A percentile compares a stretch with the other conserved stretches of the same genome.
Conservation (phyloP, 1,140 invertebrate species). For the Drosophila saltans region DNA sequence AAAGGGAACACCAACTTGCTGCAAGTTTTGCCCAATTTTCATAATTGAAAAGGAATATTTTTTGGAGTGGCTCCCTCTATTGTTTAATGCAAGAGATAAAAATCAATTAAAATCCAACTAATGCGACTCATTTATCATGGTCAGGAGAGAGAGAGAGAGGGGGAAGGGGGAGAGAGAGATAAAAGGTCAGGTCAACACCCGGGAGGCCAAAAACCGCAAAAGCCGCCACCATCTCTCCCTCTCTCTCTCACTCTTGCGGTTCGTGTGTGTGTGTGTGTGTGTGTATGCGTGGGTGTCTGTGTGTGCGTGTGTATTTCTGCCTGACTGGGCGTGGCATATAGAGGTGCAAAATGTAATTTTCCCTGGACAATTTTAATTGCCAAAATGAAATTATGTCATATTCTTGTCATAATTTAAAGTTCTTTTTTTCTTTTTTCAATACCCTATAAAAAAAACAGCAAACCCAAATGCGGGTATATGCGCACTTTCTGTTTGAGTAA, state of each 20-base stretch:
- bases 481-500: no score
- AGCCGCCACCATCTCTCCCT: not conserved
- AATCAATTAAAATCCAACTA: slow-evolving; percentile 81
- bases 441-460: not conserved
- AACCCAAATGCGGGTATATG: not conserved
- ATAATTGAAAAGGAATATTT: no score
- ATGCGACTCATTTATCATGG: slow-evolving; percentile 74
- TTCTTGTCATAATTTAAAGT: slow-evolving; percentile 52
- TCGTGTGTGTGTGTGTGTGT: not conserved
- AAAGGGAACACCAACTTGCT: no score
- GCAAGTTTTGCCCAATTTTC: no score
- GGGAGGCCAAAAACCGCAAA: slow-evolving; percentile 11
- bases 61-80: slow-evolving; percentile 4
- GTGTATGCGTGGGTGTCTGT: not conserved
- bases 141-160: slow-evolving; percentile 18
- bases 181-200: slow-evolving; percentile 36
- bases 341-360: slow-evolving; percentile 61
- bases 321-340: not conserved
- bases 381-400: slow-evolving; percentile 69
- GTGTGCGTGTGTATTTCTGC: not conserved
- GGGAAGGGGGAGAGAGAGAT: not conserved
- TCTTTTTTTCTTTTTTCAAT: slow-evolving; percentile 16
- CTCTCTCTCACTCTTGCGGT: not conserved
- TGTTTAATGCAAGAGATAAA: slow-evolving; percentile 48
- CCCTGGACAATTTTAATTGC: slow-evolving; percentile 71